Base-by-base conservation (phyloP, 2,888 invertebrate genomes). In the Meandrusa payeni region DNA sequence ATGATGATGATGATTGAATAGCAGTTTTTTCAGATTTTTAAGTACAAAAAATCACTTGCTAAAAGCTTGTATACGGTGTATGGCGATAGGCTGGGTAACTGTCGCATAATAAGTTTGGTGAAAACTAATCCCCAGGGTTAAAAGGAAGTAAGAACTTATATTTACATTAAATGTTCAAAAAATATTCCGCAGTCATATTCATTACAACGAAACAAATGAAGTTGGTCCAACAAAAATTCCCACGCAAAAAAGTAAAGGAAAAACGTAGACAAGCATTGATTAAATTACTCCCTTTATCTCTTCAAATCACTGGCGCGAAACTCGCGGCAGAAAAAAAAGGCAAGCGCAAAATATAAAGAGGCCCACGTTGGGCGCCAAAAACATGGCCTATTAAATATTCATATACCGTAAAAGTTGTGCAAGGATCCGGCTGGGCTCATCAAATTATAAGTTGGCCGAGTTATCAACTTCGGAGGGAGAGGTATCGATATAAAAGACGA, bases 391-490 rank as follows among this genome's bases (percentile, higher is more conserved):
- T 69, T 70, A 73, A 76, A 78, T 80, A 81, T 78, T 79, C 76
- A 79, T 76, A 66, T 61, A 61, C 60, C 58, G 63, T 63, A 59
- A 64, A 77, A 78, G 62, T 75, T 76, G 50, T 47, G 48, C 54
- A 63, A 66, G 69, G 66, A 72, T 69, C 64, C 60, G 61, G 55
- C 57, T 51, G 56, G 61, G 54, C 70, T 73, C 76, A 74, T 76
- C 76, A 74, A 76, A 77, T 77, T 74, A 80, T 69, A 74, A 76
- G 60, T 72, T 75, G 61, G 48, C 54, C 65, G 52, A 61, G 61
- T 75, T 66, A 64, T 69, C 61, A 59, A 56, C 47, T 58, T 48
- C 37, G 43, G 47, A 48, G 48, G 45, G 40, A 42, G 5, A 28
- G 26, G 33, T 27, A 32, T 31, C 32, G 27, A 39, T 33, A 39